A percentile compares a stretch with the other conserved stretches of the same genome.
These are phyloP conservation scores for Bostrychus sinensis DNA, from an alignment of 2,113 vertebrate genomes.

Conservation along the genomic window DNA sequence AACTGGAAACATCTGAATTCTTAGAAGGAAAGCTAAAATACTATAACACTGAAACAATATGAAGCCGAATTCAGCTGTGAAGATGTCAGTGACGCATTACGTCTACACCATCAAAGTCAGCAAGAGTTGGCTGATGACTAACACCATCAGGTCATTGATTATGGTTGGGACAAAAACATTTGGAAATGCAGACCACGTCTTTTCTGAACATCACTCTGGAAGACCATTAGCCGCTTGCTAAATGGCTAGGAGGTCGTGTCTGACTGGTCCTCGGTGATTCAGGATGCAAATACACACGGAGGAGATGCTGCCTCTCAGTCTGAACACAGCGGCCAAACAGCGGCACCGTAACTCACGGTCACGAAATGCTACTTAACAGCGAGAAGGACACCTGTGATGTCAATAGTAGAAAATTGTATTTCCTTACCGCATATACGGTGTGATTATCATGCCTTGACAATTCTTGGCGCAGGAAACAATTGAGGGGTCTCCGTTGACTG, in stretches of 20 bases:
- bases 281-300: slow-evolving; percentile 61
- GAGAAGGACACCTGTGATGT: background rate
- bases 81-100: slow-evolving; percentile 65
- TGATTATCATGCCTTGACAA: slow-evolving; percentile 68
- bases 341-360: background rate
- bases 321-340: background rate
- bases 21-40: background rate
- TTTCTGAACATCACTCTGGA: slow-evolving; percentile 1
- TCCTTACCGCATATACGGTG: slow-evolving; percentile 72
- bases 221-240: slow-evolving; percentile 43
- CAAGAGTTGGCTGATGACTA: slow-evolving; percentile 20
- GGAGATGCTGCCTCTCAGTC: slow-evolving; percentile 35
- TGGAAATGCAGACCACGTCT: background rate
- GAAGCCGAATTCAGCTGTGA: slow-evolving; percentile 20
- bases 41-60: background rate
- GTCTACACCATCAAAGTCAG: slow-evolving; percentile 37
- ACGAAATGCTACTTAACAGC: background rate
- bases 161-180: background rate
- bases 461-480: slow-evolving; percentile 80
- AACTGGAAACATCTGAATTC: background rate
- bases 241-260: slow-evolving; percentile 54
- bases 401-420: background rate
- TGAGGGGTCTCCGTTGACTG: slow-evolving; percentile 63
- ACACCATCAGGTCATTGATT: slow-evolving; percentile 14
- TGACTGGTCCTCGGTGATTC: slow-evolving; percentile 57